Conservation (phyloP, 1,140 invertebrate species). For the Hypsibius dujardini region DNA sequence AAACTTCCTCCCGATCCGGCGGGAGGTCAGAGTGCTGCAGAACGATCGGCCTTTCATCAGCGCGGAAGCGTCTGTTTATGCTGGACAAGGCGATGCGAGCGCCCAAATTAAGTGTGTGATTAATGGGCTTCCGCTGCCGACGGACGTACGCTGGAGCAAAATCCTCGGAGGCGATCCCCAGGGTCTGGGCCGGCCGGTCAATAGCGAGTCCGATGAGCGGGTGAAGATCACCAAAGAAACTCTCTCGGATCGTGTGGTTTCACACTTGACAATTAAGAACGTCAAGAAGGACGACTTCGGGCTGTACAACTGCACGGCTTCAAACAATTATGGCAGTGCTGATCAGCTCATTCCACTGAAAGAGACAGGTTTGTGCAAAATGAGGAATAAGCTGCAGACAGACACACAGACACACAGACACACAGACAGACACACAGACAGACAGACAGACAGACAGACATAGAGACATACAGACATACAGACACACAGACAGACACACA, state of each 20-base stretch:
- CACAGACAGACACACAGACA: too few species aligned
- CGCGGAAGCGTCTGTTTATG: conserved; percentile 17
- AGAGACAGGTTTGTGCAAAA: conserved; percentile 1
- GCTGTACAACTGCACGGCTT: conserved; percentile 9
- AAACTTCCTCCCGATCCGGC: background rate
- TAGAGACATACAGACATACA: too few species aligned
- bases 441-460: too few species aligned
- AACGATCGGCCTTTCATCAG: conserved; percentile 12
- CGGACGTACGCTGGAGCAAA: background rate
- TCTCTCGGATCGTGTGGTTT: conserved; percentile 5
- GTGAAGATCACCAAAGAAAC: background rate
- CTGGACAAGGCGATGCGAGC: background rate
- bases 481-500: too few species aligned
- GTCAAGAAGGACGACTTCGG: conserved; percentile 13
- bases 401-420: too few species aligned
- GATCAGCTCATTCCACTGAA: conserved; percentile 9
- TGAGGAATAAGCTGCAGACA: too few species aligned
- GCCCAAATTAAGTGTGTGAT: conserved; percentile 7
- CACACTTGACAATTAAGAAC: conserved; percentile 5
- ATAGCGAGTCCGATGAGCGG: background rate
- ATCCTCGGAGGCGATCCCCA: background rate
- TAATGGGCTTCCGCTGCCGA: background rate
- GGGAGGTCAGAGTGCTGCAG: background rate
- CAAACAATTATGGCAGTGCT: background rate
- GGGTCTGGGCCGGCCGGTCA: background rate